These are phyloP conservation scores for Gallinago jamesoni DNA, from an alignment of 2,113 vertebrate genomes.

Conservation along the genomic window DNA sequence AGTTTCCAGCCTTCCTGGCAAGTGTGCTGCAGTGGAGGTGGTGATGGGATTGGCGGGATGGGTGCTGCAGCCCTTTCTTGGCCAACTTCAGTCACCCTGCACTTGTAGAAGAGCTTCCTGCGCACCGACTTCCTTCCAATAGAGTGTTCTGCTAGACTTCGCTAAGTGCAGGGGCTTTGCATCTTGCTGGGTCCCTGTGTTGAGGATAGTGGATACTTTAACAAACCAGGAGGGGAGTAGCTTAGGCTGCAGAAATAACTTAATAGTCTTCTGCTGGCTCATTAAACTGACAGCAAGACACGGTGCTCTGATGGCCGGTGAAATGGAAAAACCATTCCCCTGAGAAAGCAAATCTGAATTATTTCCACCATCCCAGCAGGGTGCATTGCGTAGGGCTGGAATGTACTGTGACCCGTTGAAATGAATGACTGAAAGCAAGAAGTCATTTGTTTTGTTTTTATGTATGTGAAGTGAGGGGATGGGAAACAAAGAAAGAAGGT, in stretches of 20 bases:
- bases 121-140: not conserved
- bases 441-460: not conserved
- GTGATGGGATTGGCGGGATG: not conserved
- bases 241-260: slow-evolving; percentile 4
- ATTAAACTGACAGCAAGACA: not conserved
- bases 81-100: not conserved
- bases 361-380: not conserved
- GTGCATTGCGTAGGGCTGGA: accelerated
- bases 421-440: not conserved
- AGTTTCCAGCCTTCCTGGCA: not conserved
- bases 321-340: not conserved
- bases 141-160: not conserved
- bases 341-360: not conserved
- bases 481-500: not conserved
- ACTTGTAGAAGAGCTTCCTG: not conserved
- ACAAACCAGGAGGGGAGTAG: not conserved
- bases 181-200: not conserved
- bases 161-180: not conserved
- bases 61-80: not conserved
- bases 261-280: not conserved
- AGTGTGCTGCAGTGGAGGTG: not conserved
- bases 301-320: not conserved
- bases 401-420: not conserved
- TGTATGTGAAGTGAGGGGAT: not conserved
- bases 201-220: not conserved